Conservation (phyloP, 2,797 vertebrate genomes). For the Sandelia bainsii region DNA sequence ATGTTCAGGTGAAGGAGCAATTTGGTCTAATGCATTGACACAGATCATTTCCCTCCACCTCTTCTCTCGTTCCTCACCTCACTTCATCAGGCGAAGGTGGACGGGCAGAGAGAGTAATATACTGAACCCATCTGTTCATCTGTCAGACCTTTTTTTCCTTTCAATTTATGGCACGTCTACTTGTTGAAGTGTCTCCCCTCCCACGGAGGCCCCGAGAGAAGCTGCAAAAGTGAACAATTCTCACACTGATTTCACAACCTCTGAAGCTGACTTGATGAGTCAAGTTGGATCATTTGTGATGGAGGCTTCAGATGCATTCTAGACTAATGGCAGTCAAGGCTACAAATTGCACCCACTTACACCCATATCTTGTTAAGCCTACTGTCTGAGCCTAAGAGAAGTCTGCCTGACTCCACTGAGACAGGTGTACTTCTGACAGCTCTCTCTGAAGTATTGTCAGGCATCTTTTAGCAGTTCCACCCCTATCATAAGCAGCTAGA, state of each 20-base stretch:
- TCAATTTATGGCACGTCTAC: slow-evolving; percentile 80
- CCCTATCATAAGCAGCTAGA: slow-evolving; percentile 46
- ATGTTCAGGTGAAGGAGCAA: slow-evolving; percentile 82
- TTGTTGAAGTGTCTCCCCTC: slow-evolving; percentile 75
- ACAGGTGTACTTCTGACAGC: slow-evolving; percentile 66
- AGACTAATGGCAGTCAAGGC: slow-evolving; percentile 71
- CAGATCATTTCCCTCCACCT: slow-evolving; percentile 81
- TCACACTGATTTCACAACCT: slow-evolving; percentile 65
- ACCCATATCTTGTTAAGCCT: slow-evolving; percentile 54
- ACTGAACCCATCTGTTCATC: slow-evolving; percentile 83
- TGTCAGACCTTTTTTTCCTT: slow-evolving; percentile 80
- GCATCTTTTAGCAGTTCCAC: slow-evolving; percentile 56
- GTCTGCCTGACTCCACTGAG: slow-evolving; percentile 52
- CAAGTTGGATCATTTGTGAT: slow-evolving; percentile 67
- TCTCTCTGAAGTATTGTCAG: slow-evolving; percentile 65
- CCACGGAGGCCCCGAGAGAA: slow-evolving; percentile 58
- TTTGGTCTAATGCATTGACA: slow-evolving; percentile 83
- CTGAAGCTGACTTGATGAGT: slow-evolving; percentile 72
- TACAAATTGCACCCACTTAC: slow-evolving; percentile 75
- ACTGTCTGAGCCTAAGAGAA: slow-evolving; percentile 57
- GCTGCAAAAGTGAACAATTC: slow-evolving; percentile 70
- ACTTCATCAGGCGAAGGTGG: slow-evolving; percentile 76
- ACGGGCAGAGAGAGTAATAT: slow-evolving; percentile 78
- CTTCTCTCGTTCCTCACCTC: slow-evolving; percentile 67
- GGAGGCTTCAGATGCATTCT: slow-evolving; percentile 70